Conservation (phyloP, 2,113 vertebrate genomes). For the Sula dactylatra region DNA sequence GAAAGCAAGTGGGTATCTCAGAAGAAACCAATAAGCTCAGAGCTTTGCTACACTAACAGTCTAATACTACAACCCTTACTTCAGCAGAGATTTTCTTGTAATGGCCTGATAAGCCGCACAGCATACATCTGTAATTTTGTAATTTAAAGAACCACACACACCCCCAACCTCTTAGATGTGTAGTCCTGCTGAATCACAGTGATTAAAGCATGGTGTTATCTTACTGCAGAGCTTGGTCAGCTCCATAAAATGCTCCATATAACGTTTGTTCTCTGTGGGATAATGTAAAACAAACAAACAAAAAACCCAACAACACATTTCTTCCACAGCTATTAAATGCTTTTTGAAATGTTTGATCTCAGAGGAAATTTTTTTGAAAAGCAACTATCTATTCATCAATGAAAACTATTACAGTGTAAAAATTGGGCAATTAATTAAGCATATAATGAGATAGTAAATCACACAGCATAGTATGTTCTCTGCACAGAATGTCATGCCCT, state of each 20-base stretch:
- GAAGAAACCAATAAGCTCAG: slow-evolving; percentile 11
- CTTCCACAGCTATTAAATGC: neutral
- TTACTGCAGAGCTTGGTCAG: neutral
- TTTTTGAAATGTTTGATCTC: neutral
- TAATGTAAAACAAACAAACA: neutral
- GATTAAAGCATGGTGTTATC: neutral
- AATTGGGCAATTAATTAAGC: neutral
- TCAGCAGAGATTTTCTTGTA: neutral
- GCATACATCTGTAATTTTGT: neutral
- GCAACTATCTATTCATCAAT: neutral
- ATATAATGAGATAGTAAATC: neutral
- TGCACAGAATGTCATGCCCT: neutral
- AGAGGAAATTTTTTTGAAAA: neutral
- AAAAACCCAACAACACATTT: neutral
- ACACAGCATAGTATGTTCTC: neutral
- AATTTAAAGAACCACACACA: neutral
- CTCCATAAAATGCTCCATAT: neutral
- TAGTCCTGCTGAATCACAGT: neutral
- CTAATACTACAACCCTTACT: neutral
- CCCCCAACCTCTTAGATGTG: neutral
- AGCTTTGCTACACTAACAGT: neutral
- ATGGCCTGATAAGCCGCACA: neutral
- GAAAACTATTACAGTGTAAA: neutral
- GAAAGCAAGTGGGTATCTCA: neutral
- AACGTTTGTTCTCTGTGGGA: neutral